Conservation (phyloP, 1,140 invertebrate genomes). For the Panagrolaimus sp. region DNA sequence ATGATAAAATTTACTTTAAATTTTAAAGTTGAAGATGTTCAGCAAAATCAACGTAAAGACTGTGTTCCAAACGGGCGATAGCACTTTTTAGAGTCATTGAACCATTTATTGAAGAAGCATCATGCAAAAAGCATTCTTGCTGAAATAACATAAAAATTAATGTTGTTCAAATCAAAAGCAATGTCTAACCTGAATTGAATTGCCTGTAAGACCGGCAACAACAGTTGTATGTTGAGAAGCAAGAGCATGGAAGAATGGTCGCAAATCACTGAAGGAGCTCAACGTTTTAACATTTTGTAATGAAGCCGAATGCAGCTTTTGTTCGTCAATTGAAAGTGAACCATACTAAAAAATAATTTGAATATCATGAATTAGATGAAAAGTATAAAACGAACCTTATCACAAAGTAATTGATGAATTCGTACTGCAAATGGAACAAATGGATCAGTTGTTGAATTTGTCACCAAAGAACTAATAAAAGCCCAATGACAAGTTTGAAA, state of each 20-base stretch:
- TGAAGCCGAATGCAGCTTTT: constrained; percentile 64
- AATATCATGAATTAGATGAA: background rate
- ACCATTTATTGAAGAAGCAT: constrained; percentile 44
- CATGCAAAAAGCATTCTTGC: constrained; percentile 38
- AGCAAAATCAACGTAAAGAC: constrained; percentile 57
- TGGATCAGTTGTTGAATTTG: constrained; percentile 51
- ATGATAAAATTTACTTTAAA: too few species aligned
- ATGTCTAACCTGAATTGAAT: background rate
- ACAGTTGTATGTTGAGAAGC: constrained; percentile 54
- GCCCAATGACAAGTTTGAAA: constrained; percentile 90
- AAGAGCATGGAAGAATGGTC: constrained; percentile 75
- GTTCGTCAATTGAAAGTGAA: constrained; percentile 60
- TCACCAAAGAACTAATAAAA: constrained; percentile 71
- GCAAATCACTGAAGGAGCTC: constrained; percentile 71
- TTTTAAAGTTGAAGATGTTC: constrained; percentile 55
- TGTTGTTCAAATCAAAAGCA: background rate
- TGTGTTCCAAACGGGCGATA: constrained; percentile 48
- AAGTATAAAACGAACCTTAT: constrained; percentile 51
- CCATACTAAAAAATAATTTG: constrained; percentile 62
- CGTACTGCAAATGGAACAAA: constrained; percentile 61
- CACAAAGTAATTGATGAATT: constrained; percentile 60
- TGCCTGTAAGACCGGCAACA: constrained; percentile 15
- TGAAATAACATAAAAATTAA: constrained; percentile 14
- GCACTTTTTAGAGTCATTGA: constrained; percentile 48
- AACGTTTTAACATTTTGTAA: constrained; percentile 70